Evolutionary conservation across 2,797 vertebrate species (phyloP).

Genomic region (Cercopithecus diana): DNA sequence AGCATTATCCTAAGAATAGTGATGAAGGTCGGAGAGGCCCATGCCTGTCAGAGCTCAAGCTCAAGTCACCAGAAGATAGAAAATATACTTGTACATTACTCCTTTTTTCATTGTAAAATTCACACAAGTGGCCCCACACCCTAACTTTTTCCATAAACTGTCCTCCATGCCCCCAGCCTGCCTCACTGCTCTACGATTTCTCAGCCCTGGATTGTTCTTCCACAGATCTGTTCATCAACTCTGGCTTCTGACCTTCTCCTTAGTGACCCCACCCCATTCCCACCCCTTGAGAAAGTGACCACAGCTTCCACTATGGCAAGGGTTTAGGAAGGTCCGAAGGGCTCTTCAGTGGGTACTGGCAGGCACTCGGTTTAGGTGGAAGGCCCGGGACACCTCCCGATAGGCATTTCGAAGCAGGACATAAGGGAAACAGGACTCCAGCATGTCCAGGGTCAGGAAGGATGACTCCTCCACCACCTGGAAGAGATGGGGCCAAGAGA

Average conservation of each 20-base stretch:
- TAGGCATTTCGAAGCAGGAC: conserved; percentile 95
- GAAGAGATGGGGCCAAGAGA: conserved; percentile 29
- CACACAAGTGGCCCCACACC: not conserved
- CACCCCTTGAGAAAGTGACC: conserved; percentile 12
- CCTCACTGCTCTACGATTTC: not conserved
- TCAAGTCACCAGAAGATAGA: conserved; percentile 4
- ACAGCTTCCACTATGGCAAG: not conserved
- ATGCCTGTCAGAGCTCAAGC: conserved; percentile 46
- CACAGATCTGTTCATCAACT: not conserved
- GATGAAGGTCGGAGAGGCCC: conserved; percentile 70
- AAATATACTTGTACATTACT: not conserved
- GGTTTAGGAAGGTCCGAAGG: not conserved
- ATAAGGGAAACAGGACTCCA: conserved; percentile 95
- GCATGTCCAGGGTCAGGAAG: conserved; percentile 94
- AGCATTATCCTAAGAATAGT: conserved; percentile 67
- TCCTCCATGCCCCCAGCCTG: not conserved
- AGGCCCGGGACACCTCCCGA: conserved; percentile 90
- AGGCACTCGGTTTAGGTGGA: conserved; percentile 66
- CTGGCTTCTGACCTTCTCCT: not conserved
- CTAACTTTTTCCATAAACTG: not conserved
- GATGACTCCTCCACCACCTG: conserved; percentile 95
- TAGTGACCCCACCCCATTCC: not conserved
- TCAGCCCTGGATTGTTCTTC: not conserved
- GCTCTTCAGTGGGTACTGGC: conserved; percentile 62
- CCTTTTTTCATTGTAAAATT: conserved; percentile 1